phyloP scores from a whole-genome alignment of 2,113 vertebrate genomes.

The Scatophagus argus region DNA sequence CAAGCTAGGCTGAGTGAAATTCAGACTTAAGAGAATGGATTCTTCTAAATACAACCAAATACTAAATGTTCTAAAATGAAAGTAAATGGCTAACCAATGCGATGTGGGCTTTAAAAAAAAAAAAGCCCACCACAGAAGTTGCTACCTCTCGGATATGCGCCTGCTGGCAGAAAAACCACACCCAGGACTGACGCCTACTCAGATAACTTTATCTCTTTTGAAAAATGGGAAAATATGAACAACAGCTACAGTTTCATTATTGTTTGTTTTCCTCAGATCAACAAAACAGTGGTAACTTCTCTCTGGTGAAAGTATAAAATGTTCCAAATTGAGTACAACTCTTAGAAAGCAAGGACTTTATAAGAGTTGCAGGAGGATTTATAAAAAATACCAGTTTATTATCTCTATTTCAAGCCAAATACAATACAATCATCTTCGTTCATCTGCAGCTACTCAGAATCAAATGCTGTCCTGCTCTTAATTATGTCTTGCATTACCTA shows the following conservation, averaged over 20 bases:
- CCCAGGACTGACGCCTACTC: neutral
- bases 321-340: neutral
- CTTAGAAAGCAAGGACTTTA: too few species aligned
- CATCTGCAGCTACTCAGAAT: neutral
- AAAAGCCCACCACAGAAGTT: neutral
- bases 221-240: neutral
- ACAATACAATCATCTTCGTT: neutral
- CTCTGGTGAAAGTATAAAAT: too few species aligned
- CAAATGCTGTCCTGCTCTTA: neutral
- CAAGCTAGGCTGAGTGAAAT: neutral
- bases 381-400: too few species aligned
- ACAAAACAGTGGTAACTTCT: too few species aligned
- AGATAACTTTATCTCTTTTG: neutral
- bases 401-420: neutral
- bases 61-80: neutral
- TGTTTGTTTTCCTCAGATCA: neutral
- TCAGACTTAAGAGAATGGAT: too few species aligned
- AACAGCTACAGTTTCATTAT: neutral
- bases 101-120: neutral
- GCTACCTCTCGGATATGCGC: neutral
- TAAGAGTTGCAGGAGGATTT: too few species aligned
- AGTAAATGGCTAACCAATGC: neutral
- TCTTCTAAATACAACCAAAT: too few species aligned
- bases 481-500: too few species aligned
- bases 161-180: slow-evolving; percentile 17